Percentiles rank a stretch among this genome's conserved stretches.
phyloP scores from a whole-genome alignment of 2,797 vertebrate genomes.

The Sebastiscus albofasciatus region DNA sequence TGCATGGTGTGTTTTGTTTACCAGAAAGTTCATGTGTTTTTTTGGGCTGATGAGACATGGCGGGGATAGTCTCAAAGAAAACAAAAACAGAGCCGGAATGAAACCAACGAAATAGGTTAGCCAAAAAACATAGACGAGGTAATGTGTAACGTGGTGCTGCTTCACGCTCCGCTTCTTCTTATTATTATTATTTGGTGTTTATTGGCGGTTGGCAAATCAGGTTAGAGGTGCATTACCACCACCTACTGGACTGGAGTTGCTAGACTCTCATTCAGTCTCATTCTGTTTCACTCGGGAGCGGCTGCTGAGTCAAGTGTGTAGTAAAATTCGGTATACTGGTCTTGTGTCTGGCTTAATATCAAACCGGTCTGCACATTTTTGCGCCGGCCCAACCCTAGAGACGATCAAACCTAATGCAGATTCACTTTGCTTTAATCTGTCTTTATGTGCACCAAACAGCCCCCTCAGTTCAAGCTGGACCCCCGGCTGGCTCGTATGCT shows the following conservation, averaged over 20 bases:
- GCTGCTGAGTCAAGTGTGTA: neutral
- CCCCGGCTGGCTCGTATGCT: conserved; percentile 95
- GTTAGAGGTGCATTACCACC: too few relatives aligned
- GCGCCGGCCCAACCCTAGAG: neutral
- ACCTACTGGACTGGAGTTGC: too few relatives aligned
- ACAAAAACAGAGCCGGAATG: too few relatives aligned
- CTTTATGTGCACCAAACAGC: conserved; percentile 74
- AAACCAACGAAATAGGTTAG: too few relatives aligned
- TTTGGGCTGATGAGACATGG: too few relatives aligned
- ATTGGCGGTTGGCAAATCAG: neutral
- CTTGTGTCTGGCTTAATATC: neutral
- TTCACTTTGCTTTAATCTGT: neutral
- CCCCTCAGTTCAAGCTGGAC: conserved; percentile 98
- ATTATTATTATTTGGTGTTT: neutral
- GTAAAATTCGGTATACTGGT: neutral
- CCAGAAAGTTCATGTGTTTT: too few relatives aligned
- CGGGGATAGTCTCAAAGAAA: too few relatives aligned
- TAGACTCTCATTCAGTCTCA: neutral
- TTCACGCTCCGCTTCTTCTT: too few relatives aligned
- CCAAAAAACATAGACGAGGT: neutral
- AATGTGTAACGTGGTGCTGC: neutral
- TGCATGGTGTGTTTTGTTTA: too few relatives aligned
- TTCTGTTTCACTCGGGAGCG: neutral
- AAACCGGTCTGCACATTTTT: neutral
- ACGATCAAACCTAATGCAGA: neutral